Conservation (phyloP, 2,888 invertebrate species). For the Muscina levida region DNA sequence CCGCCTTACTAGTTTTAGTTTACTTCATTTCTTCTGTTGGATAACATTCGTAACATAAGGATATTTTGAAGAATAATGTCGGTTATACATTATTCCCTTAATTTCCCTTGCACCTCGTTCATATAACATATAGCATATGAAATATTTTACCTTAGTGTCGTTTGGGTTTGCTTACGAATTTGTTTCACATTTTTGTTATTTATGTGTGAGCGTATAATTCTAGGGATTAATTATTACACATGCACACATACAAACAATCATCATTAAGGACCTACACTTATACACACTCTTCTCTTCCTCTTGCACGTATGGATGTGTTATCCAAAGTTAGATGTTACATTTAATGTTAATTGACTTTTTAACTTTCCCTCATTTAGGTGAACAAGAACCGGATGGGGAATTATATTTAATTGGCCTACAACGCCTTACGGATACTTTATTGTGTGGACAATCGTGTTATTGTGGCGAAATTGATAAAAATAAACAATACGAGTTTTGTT, state of each 20-base stretch:
- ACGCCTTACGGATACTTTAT: not conserved
- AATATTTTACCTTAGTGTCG: not conserved
- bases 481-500: no score
- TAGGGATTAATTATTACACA: constrained; percentile 43
- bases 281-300: not conserved
- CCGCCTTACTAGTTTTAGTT: no score
- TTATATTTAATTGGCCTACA: not conserved
- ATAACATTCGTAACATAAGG: no score
- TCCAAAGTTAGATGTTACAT: constrained; percentile 10
- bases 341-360: constrained; percentile 26
- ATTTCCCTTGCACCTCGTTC: not conserved
- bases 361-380: not conserved
- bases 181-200: constrained; percentile 34
- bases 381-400: not conserved
- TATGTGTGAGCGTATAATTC: constrained; percentile 21
- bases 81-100: no score
- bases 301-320: not conserved
- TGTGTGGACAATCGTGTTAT: no score
- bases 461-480: no score
- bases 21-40: no score
- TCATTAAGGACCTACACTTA: constrained; percentile 37
- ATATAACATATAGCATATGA: no score
- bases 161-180: not conserved
- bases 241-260: not conserved
- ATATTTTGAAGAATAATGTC: no score